These are phyloP conservation scores for Atherinomorus stipes DNA, from an alignment of 2,113 vertebrate species.

Conservation along the genomic window DNA sequence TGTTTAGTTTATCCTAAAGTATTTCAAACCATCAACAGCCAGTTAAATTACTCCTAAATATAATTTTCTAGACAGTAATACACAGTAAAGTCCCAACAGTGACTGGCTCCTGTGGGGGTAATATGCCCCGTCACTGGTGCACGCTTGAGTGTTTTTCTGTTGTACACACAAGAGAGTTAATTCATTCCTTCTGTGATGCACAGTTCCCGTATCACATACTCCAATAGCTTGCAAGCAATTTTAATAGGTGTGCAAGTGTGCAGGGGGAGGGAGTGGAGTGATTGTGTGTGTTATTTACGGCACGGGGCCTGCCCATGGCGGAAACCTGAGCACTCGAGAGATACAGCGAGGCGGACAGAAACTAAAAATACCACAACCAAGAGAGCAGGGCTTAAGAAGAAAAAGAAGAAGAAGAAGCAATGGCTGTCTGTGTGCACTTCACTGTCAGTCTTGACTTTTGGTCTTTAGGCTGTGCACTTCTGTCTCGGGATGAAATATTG, in stretches of 20 bases:
- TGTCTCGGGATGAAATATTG: conserved; percentile 55
- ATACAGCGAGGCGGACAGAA: conserved; percentile 65
- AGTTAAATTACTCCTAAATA: background rate
- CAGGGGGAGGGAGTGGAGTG: background rate
- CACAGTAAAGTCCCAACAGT: conserved; percentile 5
- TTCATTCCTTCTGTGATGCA: background rate
- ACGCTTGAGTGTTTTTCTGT: background rate
- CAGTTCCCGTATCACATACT: conserved; percentile 9
- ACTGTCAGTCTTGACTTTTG: conserved; percentile 45
- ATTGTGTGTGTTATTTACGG: conserved; percentile 55
- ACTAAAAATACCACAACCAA: conserved; percentile 76
- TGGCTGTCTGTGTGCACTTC: conserved; percentile 43
- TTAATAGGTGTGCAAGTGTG: conserved; percentile 9
- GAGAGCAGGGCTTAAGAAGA: conserved; percentile 63
- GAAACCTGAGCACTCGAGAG: conserved; percentile 68
- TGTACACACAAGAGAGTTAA: conserved; percentile 2
- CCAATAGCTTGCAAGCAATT: conserved; percentile 23
- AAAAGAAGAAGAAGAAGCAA: conserved; percentile 35
- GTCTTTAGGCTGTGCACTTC: conserved; percentile 37
- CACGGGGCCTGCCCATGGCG: conserved; percentile 40
- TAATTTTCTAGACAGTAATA: no score
- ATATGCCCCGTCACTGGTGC: background rate
- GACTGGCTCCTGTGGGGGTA: background rate
- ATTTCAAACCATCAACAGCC: background rate
- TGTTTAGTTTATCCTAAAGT: background rate